phyloP scores from a whole-genome alignment of 2,888 invertebrate species.

The Hirtodrosophila histrioides region DNA sequence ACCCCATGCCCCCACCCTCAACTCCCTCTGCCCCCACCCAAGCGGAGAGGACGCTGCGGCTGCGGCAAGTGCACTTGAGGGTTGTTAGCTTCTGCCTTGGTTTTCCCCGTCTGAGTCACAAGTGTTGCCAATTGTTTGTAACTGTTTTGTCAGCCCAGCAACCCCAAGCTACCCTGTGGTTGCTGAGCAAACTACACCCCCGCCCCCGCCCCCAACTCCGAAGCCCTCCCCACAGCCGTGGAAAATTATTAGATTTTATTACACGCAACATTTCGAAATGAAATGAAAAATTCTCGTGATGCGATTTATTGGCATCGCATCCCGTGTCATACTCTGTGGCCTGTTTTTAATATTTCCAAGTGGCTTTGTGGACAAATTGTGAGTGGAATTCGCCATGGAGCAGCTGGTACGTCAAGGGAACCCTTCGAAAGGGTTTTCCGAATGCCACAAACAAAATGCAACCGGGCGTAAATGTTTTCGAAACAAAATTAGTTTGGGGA shows the following conservation, averaged over 20 bases:
- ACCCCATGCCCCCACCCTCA: conserved; percentile 31
- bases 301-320: conserved; percentile 69
- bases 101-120: conserved; percentile 57
- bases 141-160: conserved; percentile 64
- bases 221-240: conserved; percentile 8
- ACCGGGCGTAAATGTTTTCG: conserved; percentile 73
- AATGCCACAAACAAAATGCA: conserved; percentile 50
- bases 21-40: conserved; percentile 7
- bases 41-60: conserved; percentile 8
- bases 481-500: conserved; percentile 81
- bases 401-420: conserved; percentile 41
- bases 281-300: conserved; percentile 65
- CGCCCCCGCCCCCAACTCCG: too few relatives aligned
- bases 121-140: conserved; percentile 79
- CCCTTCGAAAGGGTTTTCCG: conserved; percentile 54
- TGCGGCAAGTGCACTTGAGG: conserved; percentile 67
- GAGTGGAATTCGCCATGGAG: conserved; percentile 53
- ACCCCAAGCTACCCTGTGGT: conserved; percentile 45
- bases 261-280: conserved; percentile 59
- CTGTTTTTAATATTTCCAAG: conserved; percentile 73
- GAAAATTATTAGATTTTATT: conserved; percentile 76
- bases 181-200: conserved; percentile 34
- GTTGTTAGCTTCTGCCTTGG: conserved; percentile 43
- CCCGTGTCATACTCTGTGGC: conserved; percentile 34
- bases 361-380: conserved; percentile 65